Percentiles rank a stretch among this genome's conserved stretches.
Evolutionary conservation across 2,113 vertebrate genomes (phyloP).

Genomic region (Agapornis roseicollis): DNA sequence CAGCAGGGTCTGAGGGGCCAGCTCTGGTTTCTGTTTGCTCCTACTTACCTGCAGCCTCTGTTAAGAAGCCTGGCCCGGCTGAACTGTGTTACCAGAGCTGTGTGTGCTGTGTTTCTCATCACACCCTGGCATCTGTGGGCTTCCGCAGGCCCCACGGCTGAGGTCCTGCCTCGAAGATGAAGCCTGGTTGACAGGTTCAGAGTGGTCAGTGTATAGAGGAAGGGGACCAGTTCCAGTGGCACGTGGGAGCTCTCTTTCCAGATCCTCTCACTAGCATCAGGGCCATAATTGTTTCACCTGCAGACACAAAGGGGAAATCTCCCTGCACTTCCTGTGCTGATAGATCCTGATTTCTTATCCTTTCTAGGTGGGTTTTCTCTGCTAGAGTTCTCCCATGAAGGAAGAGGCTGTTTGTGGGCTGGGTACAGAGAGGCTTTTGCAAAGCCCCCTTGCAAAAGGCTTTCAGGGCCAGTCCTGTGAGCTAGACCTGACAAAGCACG

Average conservation of each 20-base stretch:
- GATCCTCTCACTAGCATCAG: neutral
- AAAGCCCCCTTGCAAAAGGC: neutral
- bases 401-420: neutral
- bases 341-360: neutral
- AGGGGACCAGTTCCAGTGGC: neutral
- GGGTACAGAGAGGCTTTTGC: neutral
- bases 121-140: neutral
- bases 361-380: neutral
- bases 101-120: accelerated
- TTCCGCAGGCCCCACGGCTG: neutral
- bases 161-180: neutral
- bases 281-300: neutral
- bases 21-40: neutral
- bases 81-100: accelerated
- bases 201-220: neutral
- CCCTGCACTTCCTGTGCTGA: neutral
- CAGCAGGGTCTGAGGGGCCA: neutral
- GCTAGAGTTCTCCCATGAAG: neutral
- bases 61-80: neutral
- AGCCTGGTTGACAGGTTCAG: neutral
- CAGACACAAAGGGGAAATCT: neutral
- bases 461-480: neutral
- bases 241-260: neutral
- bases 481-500: neutral
- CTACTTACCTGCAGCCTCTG: neutral